phyloP scores from a whole-genome alignment of 2,888 invertebrate species.

The Acanthopleura granulata region DNA sequence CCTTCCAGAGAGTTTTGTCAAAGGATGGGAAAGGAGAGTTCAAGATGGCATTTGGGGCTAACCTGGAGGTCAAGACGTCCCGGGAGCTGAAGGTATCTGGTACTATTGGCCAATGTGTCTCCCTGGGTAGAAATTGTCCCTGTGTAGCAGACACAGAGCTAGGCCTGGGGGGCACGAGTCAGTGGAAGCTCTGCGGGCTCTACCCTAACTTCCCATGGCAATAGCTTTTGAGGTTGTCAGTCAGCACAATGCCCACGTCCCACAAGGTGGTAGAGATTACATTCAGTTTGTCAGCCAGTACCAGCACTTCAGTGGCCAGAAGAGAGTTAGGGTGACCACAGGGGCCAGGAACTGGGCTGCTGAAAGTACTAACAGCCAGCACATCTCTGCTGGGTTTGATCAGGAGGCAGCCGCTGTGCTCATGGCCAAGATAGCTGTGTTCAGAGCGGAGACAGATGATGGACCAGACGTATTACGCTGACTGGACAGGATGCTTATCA shows the following conservation, averaged over 20 bases:
- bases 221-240: slow-evolving; percentile 92
- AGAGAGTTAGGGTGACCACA: slow-evolving; percentile 95
- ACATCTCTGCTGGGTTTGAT: slow-evolving; percentile 95
- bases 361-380: slow-evolving; percentile 87
- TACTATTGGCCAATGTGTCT: slow-evolving; percentile 96
- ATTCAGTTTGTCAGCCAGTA: slow-evolving; percentile 99
- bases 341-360: slow-evolving; percentile 99
- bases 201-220: slow-evolving; percentile 90
- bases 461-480: slow-evolving; percentile 96
- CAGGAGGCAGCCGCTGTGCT: slow-evolving; percentile 98
- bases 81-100: slow-evolving; percentile 94
- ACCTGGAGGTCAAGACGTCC: slow-evolving; percentile 96
- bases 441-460: slow-evolving; percentile 90
- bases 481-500: slow-evolving; percentile 97
- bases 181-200: slow-evolving; percentile 98
- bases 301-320: slow-evolving; percentile 96
- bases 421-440: slow-evolving; percentile 96
- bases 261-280: slow-evolving; percentile 95
- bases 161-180: slow-evolving; percentile 96
- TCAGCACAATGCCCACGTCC: slow-evolving; percentile 92
- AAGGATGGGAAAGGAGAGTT: slow-evolving; percentile 90
- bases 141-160: slow-evolving; percentile 97
- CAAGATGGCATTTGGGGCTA: slow-evolving; percentile 99
- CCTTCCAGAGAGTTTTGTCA: slow-evolving; percentile 96
- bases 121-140: slow-evolving; percentile 90